phyloP scores from a whole-genome alignment of 2,797 vertebrate species.

The Cuniculus paca region DNA sequence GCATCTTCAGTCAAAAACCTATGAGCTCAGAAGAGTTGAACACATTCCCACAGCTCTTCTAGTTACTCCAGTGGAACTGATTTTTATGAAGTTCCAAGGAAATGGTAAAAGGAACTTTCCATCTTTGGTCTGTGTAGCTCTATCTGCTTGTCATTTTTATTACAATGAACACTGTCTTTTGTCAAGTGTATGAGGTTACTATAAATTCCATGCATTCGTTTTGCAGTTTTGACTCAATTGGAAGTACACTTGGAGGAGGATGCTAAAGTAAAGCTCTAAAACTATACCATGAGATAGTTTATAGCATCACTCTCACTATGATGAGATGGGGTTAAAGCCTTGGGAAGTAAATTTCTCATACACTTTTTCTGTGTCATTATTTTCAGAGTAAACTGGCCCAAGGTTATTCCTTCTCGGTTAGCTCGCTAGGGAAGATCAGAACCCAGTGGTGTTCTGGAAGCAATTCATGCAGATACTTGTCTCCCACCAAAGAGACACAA shows the following conservation, averaged over 20 bases:
- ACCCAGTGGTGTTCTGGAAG: neutral
- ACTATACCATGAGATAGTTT: neutral
- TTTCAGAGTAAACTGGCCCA: slow-evolving; percentile 42
- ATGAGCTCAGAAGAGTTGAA: neutral
- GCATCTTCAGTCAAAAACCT: slow-evolving; percentile 1
- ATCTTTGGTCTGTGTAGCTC: slow-evolving; percentile 71
- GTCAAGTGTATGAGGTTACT: neutral
- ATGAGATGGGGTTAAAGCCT: neutral
- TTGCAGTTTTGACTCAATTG: slow-evolving; percentile 51
- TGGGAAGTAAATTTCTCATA: neutral
- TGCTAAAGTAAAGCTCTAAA: slow-evolving; percentile 39
- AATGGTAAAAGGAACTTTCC: neutral
- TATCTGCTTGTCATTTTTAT: slow-evolving; percentile 51
- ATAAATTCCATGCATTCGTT: slow-evolving; percentile 32
- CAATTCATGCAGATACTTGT: neutral
- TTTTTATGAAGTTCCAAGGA: neutral
- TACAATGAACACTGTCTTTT: neutral
- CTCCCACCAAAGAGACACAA: neutral
- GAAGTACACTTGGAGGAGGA: neutral
- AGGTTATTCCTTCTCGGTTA: neutral
- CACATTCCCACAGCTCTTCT: neutral
- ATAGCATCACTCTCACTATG: neutral
- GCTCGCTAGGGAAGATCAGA: neutral
- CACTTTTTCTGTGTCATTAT: neutral
- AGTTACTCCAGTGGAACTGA: neutral